These are phyloP conservation scores for Heliconius nattereri DNA, from an alignment of 1,140 invertebrate genomes.

Conservation along the genomic window DNA sequence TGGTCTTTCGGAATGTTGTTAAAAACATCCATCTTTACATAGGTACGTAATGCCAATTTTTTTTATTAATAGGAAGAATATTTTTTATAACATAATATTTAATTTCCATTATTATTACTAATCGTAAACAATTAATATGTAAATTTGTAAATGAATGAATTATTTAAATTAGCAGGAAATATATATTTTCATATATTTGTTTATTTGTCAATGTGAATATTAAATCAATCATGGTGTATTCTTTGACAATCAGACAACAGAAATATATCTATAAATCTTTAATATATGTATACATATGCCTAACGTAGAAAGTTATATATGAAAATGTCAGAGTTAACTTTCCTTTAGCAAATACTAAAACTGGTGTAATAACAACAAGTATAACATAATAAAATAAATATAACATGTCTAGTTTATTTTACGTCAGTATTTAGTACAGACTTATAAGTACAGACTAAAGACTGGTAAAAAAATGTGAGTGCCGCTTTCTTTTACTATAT, in stretches of 20 bases:
- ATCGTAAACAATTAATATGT: not conserved
- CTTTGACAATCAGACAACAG: too few species aligned
- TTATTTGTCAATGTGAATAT: not conserved
- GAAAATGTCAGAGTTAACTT: not conserved
- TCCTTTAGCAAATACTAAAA: not conserved
- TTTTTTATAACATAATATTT: too few species aligned
- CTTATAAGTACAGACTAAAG: not conserved
- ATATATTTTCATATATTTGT: not conserved
- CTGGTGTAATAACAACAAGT: not conserved
- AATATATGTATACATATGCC: not conserved
- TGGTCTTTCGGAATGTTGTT: not conserved
- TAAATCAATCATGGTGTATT: too few species aligned
- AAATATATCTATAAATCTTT: too few species aligned
- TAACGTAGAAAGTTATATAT: not conserved
- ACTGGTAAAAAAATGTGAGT: not conserved
- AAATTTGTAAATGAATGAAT: not conserved
- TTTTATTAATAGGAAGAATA: too few species aligned
- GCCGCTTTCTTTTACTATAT: not conserved
- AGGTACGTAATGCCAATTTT: not conserved
- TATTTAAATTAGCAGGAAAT: not conserved
- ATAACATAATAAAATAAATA: not conserved
- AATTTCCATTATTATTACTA: too few species aligned
- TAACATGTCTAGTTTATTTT: not conserved
- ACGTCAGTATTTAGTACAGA: not conserved
- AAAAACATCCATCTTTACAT: not conserved